Evolutionary conservation across 2,113 vertebrate genomes (phyloP), one percentile per base, ranked within the genome.

Genomic region (Ancistrus triradiatus): DNA sequence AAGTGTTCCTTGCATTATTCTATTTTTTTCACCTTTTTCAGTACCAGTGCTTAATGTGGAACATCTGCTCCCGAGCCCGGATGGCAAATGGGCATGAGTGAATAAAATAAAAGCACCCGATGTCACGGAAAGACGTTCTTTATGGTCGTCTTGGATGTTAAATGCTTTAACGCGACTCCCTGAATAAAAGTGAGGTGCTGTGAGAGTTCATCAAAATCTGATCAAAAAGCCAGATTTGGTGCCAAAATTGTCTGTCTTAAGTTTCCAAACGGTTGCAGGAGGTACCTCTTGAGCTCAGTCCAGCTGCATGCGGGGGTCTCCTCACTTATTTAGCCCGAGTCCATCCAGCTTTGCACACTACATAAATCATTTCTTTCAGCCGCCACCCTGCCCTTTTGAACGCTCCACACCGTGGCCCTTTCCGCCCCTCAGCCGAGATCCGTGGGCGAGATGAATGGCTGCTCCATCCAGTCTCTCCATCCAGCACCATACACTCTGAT

Each of bases 341-440:
- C 59, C 48, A 55, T 61, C 49, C 56, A 44, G 63, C 51, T 46
- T 66, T 31, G 44, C 70, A 72, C 58, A 18, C 27, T 49, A 57
- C 51, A 67, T 67, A 58, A 72, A 72, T 67, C 44, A 63, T 58
- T 31, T 38, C 33, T 61, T 63, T 72, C 37, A 66, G 40, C 14
- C 1, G 25, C n/a, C 21, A 38, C n/a, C 18, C 15, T 8, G 11
- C 38, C 14, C 21, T 50, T 28, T 52, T 59, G 37, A 27, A 3
- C 14, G 48, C 18, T 56, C 65, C 65, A 59, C 2, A 42, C 38
- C 27, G 27, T 22, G 35, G 48, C 55, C 13, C 17, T 4, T 15
- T 56, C 38, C 43, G n/a, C 50, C 44, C 51, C 44, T 52, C 22
- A 38, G 19, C 44, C 31, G 3, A 31, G n/a, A 15, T 43, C 13